phyloP scores from a whole-genome alignment of 2,113 vertebrate species.

The Ceyx margarethae region DNA sequence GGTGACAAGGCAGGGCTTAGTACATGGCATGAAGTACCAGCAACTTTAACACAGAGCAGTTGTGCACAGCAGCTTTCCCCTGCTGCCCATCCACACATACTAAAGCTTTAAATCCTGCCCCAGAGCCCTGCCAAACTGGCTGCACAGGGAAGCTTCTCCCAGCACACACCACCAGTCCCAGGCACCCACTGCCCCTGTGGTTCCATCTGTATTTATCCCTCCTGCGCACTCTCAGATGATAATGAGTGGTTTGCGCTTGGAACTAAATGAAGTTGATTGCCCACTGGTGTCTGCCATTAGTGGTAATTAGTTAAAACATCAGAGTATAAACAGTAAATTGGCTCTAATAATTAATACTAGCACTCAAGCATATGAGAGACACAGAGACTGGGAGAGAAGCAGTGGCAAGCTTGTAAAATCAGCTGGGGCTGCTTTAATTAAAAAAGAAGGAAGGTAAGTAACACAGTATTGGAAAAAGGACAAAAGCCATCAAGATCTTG shows the following conservation, averaged over 20 bases:
- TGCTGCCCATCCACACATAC: background rate
- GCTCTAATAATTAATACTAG: constrained; percentile 99
- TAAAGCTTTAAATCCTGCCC: background rate
- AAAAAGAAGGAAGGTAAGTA: constrained; percentile 70
- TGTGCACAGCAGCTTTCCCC: no score
- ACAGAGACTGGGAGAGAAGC: constrained; percentile 58
- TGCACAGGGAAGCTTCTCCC: background rate
- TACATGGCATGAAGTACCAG: background rate
- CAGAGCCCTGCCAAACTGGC: background rate
- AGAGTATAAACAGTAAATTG: constrained; percentile 99
- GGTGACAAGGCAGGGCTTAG: background rate
- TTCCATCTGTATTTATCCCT: constrained; percentile 38
- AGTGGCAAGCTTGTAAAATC: constrained; percentile 70
- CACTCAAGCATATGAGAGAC: constrained; percentile 82
- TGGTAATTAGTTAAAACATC: constrained; percentile 99
- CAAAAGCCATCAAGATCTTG: constrained; percentile 61
- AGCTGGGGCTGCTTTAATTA: constrained; percentile 71
- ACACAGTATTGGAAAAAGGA: constrained; percentile 66
- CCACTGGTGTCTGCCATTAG: constrained; percentile 96
- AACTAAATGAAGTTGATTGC: constrained; percentile 96
- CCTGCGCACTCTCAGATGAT: background rate
- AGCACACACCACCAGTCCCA: background rate
- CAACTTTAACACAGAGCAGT: background rate
- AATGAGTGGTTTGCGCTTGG: constrained; percentile 83
- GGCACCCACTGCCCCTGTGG: background rate